Percentiles rank a stretch among this genome's conserved stretches.
phyloP scores from a whole-genome alignment of 1,140 invertebrate genomes.

The Euura saliciscinereae region DNA sequence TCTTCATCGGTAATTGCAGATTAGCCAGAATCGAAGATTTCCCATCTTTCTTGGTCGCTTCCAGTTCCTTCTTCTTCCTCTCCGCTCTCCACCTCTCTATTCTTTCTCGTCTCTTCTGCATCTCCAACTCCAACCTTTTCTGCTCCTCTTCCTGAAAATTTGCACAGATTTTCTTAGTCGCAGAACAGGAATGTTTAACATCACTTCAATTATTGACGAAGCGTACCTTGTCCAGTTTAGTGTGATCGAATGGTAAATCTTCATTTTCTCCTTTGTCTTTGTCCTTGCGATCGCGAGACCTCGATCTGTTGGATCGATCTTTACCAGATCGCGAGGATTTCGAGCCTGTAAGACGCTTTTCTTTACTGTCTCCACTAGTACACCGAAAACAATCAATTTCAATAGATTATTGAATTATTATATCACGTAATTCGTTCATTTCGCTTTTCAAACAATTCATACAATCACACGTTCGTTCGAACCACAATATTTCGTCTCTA shows the following conservation, averaged over 20 bases:
- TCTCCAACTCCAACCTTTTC: constrained; percentile 89
- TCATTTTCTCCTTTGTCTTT: constrained; percentile 64
- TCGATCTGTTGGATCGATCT: constrained; percentile 54
- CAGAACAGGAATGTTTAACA: constrained; percentile 16
- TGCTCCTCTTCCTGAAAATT: constrained; percentile 78
- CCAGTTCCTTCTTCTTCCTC: constrained; percentile 83
- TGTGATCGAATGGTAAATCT: constrained; percentile 70
- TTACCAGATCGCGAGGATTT: constrained; percentile 57
- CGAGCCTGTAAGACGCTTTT: constrained; percentile 57
- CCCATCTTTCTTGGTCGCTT: constrained; percentile 78
- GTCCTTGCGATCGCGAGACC: constrained; percentile 62
- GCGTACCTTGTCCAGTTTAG: constrained; percentile 75
- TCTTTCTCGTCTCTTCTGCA: constrained; percentile 93
- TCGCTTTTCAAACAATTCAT: constrained; percentile 10
- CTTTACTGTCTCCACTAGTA: constrained; percentile 59
- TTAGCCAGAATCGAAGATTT: constrained; percentile 64
- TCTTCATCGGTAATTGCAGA: constrained; percentile 71
- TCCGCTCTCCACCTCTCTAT: constrained; percentile 93
- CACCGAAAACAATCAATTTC: constrained; percentile 43
- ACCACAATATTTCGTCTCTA: constrained; percentile 26
- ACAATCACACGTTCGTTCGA: constrained; percentile 14
- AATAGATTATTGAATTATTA: constrained; percentile 22
- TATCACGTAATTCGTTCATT: neutral
- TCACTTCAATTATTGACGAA: constrained; percentile 20
- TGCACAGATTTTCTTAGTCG: constrained; percentile 17